phyloP scores from a whole-genome alignment of 2,113 vertebrate species.

The Brachirus orientalis region DNA sequence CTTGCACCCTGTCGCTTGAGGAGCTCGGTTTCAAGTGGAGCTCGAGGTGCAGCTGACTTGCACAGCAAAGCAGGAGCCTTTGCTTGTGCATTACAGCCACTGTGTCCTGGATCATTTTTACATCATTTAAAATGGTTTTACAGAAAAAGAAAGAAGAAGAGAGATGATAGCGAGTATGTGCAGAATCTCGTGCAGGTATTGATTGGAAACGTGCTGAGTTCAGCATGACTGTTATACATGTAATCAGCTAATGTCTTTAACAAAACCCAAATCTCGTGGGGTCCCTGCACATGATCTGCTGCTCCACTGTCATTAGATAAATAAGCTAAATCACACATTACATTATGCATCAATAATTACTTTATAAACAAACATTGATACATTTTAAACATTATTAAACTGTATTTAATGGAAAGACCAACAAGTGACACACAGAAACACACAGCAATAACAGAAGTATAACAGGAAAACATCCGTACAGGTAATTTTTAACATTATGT shows the following conservation, averaged over 20 bases:
- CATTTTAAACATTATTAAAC: neutral
- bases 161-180: neutral
- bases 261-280: slow-evolving; percentile 25
- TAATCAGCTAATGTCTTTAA: slow-evolving; percentile 33
- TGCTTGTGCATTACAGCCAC: neutral
- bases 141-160: neutral
- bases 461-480: too few relatives aligned
- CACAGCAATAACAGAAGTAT: too few relatives aligned
- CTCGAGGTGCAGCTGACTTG: neutral
- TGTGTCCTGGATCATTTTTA: neutral
- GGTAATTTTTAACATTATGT: too few relatives aligned
- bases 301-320: slow-evolving; percentile 4
- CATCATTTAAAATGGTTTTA: neutral
- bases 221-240: slow-evolving; percentile 16
- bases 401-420: neutral
- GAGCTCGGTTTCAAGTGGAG: slow-evolving; percentile 22
- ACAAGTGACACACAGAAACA: too few relatives aligned
- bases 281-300: slow-evolving; percentile 51
- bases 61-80: too few relatives aligned
- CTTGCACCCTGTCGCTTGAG: slow-evolving; percentile 58
- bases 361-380: neutral
- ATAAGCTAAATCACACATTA: slow-evolving; percentile 1
- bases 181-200: slow-evolving; percentile 24
- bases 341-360: neutral
- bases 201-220: slow-evolving; percentile 33